A percentile compares a stretch with the other conserved stretches of the same genome.
Evolutionary conservation across 2,113 vertebrate species (phyloP).

Genomic region (Alethe diademata): DNA sequence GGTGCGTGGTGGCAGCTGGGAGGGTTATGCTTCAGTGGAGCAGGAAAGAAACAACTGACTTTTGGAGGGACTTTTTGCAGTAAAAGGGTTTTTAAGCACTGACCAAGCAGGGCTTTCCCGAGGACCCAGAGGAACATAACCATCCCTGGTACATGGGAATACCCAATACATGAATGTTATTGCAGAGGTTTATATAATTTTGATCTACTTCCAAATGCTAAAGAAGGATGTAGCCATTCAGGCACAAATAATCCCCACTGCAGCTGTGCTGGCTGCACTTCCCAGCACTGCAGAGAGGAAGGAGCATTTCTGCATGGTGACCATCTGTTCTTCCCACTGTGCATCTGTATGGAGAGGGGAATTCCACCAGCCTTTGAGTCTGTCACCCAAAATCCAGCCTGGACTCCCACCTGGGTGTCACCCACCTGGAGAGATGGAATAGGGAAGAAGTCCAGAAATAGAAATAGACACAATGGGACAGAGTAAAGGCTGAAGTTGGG

Average conservation of each 20-base stretch:
- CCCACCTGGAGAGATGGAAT: not conserved
- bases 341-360: not conserved
- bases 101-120: not conserved
- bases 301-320: not conserved
- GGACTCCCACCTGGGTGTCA: not conserved
- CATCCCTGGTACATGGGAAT: not conserved
- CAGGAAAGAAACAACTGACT: not conserved
- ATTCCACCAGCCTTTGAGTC: not conserved
- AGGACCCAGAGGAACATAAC: not conserved
- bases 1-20: not conserved
- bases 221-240: not conserved
- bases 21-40: conserved; percentile 5
- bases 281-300: not conserved
- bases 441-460: not conserved
- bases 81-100: not conserved
- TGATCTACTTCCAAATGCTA: not conserved
- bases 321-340: conserved; percentile 22
- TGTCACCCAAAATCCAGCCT: not conserved
- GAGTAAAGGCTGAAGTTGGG: not conserved
- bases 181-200: not conserved
- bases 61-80: not conserved
- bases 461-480: not conserved
- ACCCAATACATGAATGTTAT: too few species aligned
- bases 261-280: conserved; percentile 20
- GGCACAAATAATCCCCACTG: not conserved